Evolutionary conservation across 2,797 vertebrate species (phyloP), one percentile per base, ranked within the genome.

Genomic region (Danio kyathit): DNA sequence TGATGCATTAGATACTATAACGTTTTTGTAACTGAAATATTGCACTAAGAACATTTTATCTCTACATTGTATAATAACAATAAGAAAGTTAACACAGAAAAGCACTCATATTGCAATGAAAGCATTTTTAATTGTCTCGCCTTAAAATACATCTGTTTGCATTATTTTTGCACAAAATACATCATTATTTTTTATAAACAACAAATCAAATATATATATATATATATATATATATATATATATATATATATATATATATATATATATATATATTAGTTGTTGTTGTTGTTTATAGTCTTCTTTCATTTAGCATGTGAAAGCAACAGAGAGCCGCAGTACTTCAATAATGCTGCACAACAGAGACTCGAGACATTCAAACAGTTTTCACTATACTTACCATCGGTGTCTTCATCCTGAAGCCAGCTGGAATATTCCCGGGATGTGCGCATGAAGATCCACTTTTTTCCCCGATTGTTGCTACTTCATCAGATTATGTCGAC

Each of bases 331-430:
- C 54, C 72, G 63, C 76, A 83, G 71, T 75, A 80, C 64, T 83
- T 79, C 65, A 70, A 13, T 84, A 88, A 84, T 57, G 38, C 69
- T 54, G 79, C 54, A 69, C 84, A 86, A 44, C 44, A 70, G 41
- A 78, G 65, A 70, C 21, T 65, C 16, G 44, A 79, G 66, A 57
- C 80, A 87, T 83, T 79, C 38, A 72, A 72, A 71, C 59, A 6
- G 76, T 72, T 71, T 79, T 38, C 88, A 88, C 80, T 79, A 76
- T 82, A 83, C 92, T 97, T 94, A 98, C 97, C 97, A 95, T 91
- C 86, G 95, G 94, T 90, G 96, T 96, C 97, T 96, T 99, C 97
- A 99, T 99, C 86, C 92, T 96, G 95, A 89, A 85, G 90, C 82
- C 89, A 88, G 91, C 91, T 88, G 88, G 88, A 87, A 90, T 89